Conservation (phyloP, 2,113 vertebrate genomes). For the Daubentonia madagascariensis region DNA sequence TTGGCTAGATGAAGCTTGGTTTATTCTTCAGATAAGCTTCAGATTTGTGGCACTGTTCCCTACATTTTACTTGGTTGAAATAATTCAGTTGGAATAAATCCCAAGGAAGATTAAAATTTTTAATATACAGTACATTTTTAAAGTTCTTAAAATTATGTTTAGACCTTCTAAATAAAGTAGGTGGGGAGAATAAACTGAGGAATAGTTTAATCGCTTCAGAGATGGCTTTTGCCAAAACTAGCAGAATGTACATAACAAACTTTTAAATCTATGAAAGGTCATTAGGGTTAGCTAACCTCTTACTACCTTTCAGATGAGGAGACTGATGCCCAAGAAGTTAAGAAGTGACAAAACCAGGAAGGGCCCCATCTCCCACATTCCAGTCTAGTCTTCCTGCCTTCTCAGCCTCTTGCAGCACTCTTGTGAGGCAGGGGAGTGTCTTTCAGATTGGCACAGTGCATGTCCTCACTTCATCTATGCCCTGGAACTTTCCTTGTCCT, state of each 20-base stretch:
- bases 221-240: neutral
- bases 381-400: neutral
- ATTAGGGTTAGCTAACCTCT: neutral
- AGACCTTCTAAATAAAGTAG: neutral
- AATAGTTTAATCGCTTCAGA: neutral
- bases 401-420: neutral
- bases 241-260: neutral
- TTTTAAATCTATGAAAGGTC: neutral
- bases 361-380: fast-evolving
- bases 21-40: constrained; percentile 36
- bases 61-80: constrained; percentile 1
- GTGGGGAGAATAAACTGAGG: neutral
- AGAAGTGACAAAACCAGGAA: neutral
- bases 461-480: neutral
- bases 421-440: neutral
- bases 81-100: constrained; percentile 13
- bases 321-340: neutral
- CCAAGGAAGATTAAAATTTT: neutral
- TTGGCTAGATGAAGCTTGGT: neutral
- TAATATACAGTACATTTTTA: neutral
- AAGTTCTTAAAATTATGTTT: constrained; percentile 21
- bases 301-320: neutral
- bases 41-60: constrained; percentile 13
- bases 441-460: too few species aligned
- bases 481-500: neutral